Conservation (phyloP, 2,888 invertebrate species). For the Drosophila diplacantha region DNA sequence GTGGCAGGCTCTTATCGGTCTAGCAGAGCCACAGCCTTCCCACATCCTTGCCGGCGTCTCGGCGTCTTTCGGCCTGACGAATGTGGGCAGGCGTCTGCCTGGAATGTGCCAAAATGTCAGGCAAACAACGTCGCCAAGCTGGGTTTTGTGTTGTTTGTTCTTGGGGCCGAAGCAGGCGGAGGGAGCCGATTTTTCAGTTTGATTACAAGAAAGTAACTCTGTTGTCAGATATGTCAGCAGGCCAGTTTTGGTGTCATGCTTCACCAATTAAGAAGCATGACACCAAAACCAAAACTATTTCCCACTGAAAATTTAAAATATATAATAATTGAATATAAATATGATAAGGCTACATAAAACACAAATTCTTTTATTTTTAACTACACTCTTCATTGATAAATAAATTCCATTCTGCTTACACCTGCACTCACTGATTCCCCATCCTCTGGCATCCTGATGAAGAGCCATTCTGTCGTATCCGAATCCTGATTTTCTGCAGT, state of each 20-base stretch:
- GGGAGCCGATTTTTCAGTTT: neutral
- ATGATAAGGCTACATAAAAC: no score
- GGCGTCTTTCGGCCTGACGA: constrained; percentile 23
- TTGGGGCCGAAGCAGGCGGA: constrained; percentile 1
- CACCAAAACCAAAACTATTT: no score
- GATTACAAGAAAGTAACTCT: constrained; percentile 8
- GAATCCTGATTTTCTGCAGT: constrained; percentile 48
- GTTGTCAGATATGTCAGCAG: neutral
- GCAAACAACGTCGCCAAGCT: constrained; percentile 18
- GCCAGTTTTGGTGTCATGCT: neutral
- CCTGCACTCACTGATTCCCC: neutral
- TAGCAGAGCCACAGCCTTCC: neutral
- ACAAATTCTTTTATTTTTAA: neutral
- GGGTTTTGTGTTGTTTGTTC: constrained; percentile 27
- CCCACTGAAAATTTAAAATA: no score
- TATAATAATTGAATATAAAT: neutral
- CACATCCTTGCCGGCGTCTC: constrained; percentile 14
- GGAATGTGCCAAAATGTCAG: constrained; percentile 37
- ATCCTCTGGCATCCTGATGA: neutral
- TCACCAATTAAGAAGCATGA: no score
- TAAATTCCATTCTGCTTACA: neutral
- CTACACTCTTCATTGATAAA: neutral
- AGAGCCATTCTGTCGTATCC: constrained; percentile 37
- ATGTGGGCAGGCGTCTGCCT: constrained; percentile 39
- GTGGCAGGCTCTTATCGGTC: constrained; percentile 26